Percentiles rank a stretch among this genome's conserved stretches.
phyloP scores from a whole-genome alignment of 2,888 invertebrate genomes.

The Drosophila quinaria region DNA sequence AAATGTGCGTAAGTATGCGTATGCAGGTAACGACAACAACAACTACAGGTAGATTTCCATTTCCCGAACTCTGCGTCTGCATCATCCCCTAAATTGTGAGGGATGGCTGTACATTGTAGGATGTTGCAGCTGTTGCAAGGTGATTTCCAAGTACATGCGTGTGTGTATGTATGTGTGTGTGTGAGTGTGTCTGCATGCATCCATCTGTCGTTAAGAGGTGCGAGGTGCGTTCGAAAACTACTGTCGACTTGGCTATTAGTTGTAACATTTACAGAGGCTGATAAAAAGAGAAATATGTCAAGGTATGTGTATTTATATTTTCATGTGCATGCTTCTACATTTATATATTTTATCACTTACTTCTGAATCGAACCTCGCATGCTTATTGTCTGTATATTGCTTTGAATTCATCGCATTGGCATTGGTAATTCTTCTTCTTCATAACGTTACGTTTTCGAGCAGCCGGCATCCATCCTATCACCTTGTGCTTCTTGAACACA shows the following conservation, averaged over 20 bases:
- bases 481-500: slow-evolving; percentile 53
- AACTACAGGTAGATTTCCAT: slow-evolving; percentile 69
- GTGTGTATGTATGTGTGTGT: slow-evolving; percentile 19
- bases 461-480: slow-evolving; percentile 60
- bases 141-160: slow-evolving; percentile 65
- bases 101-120: slow-evolving; percentile 60
- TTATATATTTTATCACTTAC: slow-evolving; percentile 15
- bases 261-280: background rate
- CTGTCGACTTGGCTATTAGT: background rate
- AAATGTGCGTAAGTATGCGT: slow-evolving; percentile 15
- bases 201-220: slow-evolving; percentile 39
- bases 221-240: slow-evolving; percentile 40
- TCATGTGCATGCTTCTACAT: background rate
- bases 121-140: slow-evolving; percentile 81
- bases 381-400: slow-evolving; percentile 31
- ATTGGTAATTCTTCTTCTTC: slow-evolving; percentile 29
- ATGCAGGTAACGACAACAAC: slow-evolving; percentile 55
- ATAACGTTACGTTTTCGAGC: slow-evolving; percentile 51
- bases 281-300: background rate
- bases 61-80: slow-evolving; percentile 45
- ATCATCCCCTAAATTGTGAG: slow-evolving; percentile 61
- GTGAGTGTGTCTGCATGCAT: slow-evolving; percentile 25
- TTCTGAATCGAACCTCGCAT: slow-evolving; percentile 41
- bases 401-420: slow-evolving; percentile 50
- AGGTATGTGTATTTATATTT: background rate